Evolutionary conservation across 2,113 vertebrate species (phyloP), one percentile per base, ranked within the genome.

Genomic region (Noctilio leporinus): DNA sequence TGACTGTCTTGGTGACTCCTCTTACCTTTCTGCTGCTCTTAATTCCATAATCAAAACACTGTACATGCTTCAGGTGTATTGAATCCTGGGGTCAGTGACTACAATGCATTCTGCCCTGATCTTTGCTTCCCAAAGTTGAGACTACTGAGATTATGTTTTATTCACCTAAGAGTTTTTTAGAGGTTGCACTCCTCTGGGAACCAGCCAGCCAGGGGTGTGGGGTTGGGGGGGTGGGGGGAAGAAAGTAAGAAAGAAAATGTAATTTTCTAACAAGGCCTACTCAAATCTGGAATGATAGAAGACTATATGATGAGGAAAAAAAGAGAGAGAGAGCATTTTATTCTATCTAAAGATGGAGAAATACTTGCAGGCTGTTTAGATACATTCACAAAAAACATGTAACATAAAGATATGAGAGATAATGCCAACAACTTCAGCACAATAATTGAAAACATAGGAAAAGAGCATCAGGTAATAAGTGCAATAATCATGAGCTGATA

Each of bases 131-230:
- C 20, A 45, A 55, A 47, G 4, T 76, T 65, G 45, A 86, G 7
- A 78, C 82, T 82, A 26, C 22, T 64, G 17, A 62, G 3, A 76
- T 80, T 49, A 88, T 59, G 6, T 49, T 93, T 67, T 84, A 65
- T 72, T 93, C 33, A 86, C 14, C 22, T 57, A 90, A 92, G 35
- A 81, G 35, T 82, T 4, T 5, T 82, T 62, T 43, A 10, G 10
- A 70, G 51, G 7, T 86, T 95, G 47, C 59, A 62, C 7, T 84
- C 28, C 89, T 95, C 85, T 95, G 45, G 85, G 20, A 95, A 85
- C 10, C 91, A 95, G 35, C 6, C 19, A 94, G 24, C 69, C 4
- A 7, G 0, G n/a, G n/a, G n/a, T n/a, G n/a, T n/a, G n/a, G n/a
- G n/a, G n/a, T n/a, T n/a, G n/a, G n/a, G n/a, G n/a, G n/a, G n/a